These are phyloP conservation scores for Calyptommatus sinebrachiatus DNA, from an alignment of 2,113 vertebrate genomes.

Conservation along the genomic window DNA sequence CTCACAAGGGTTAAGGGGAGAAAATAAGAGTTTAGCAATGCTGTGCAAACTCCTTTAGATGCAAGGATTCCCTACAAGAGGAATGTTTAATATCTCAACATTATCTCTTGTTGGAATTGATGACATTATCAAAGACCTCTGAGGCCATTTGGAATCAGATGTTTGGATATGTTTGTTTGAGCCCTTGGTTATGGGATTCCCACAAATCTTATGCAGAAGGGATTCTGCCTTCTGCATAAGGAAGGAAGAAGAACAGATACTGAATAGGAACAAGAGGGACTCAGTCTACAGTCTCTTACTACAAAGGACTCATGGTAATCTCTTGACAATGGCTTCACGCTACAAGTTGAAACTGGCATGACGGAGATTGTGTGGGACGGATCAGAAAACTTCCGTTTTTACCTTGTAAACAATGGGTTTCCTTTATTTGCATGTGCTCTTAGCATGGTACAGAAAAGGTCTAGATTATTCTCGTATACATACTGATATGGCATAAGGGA, in stretches of 20 bases:
- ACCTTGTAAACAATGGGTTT: too few species aligned
- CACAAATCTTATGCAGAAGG: too few species aligned
- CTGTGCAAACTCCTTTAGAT: constrained; percentile 20
- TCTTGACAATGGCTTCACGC: too few species aligned
- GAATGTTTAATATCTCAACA: not conserved
- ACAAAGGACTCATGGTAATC: too few species aligned
- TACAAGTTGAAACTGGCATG: too few species aligned
- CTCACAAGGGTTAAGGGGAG: not conserved
- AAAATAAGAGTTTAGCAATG: not conserved
- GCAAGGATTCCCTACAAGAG: constrained; percentile 22
- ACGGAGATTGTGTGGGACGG: too few species aligned
- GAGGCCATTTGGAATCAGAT: not conserved
- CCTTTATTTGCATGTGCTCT: too few species aligned
- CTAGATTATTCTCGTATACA: too few species aligned
- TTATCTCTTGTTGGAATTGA: constrained; percentile 40
- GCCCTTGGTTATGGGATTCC: not conserved
- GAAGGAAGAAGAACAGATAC: not conserved
- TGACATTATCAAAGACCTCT: constrained; percentile 10
- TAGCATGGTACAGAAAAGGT: too few species aligned
- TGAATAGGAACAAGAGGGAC: not conserved
- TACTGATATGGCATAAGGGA: too few species aligned
- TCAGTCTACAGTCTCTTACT: too few species aligned
- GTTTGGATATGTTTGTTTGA: not conserved
- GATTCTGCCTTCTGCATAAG: not conserved
- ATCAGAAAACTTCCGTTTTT: too few species aligned